phyloP scores from a whole-genome alignment of 2,113 vertebrate species.

The Tyrannus savana region DNA sequence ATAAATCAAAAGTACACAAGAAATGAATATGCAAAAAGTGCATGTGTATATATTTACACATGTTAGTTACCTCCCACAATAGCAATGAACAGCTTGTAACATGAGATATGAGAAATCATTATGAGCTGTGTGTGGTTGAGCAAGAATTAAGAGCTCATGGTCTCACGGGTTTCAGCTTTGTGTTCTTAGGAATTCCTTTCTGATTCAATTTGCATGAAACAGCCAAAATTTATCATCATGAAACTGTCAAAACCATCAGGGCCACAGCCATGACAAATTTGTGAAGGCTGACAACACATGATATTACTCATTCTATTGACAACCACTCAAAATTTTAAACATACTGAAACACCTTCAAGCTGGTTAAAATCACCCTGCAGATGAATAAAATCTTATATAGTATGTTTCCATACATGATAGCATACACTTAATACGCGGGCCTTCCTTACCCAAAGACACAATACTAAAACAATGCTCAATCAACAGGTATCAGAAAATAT shows the following conservation, averaged over 20 bases:
- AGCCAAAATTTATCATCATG: neutral
- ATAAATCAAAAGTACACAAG: neutral
- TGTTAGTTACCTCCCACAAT: neutral
- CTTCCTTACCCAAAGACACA: neutral
- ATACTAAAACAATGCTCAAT: neutral
- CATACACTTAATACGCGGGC: neutral
- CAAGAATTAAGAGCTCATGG: neutral
- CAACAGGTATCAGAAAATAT: neutral
- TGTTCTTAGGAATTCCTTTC: neutral
- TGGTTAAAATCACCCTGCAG: neutral
- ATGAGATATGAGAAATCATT: neutral
- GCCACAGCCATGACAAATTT: neutral
- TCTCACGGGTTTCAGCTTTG: neutral
- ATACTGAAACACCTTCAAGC: neutral
- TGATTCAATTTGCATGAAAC: neutral
- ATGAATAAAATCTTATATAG: neutral
- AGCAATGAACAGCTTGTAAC: neutral
- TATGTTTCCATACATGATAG: neutral
- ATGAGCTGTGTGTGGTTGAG: rapidly evolving
- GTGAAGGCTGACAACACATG: neutral
- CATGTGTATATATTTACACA: neutral
- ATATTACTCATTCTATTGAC: neutral
- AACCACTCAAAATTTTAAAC: neutral
- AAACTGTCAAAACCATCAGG: neutral
- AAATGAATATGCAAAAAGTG: neutral